These are phyloP conservation scores for Rhagoletis pomonella DNA, from an alignment of 1,140 invertebrate species.

Conservation along the genomic window DNA sequence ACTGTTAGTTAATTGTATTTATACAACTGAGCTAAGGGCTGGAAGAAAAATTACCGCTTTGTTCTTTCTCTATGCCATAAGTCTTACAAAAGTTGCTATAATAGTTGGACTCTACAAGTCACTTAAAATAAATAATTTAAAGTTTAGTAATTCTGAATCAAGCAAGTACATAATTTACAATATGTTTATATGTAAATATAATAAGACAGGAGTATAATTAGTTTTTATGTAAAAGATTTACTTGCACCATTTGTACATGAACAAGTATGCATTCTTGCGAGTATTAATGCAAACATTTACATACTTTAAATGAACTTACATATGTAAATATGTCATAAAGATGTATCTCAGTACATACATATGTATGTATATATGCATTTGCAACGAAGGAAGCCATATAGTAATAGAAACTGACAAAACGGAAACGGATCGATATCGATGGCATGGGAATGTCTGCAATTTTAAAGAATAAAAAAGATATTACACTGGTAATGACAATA, in stretches of 20 bases:
- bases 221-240: too few species aligned
- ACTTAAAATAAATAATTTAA: conserved; percentile 30
- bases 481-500: conserved; percentile 9
- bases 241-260: too few species aligned
- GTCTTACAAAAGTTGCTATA: background rate
- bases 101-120: background rate
- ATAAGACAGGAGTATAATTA: background rate
- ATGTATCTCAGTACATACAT: background rate
- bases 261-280: too few species aligned
- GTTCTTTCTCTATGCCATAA: background rate
- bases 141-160: background rate
- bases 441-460: conserved; percentile 16
- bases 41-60: conserved; percentile 7
- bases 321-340: background rate
- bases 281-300: too few species aligned
- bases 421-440: conserved; percentile 23
- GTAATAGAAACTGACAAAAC: conserved; percentile 9
- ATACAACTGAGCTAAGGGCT: conserved; percentile 28
- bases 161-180: background rate
- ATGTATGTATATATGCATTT: background rate
- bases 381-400: conserved; percentile 6
- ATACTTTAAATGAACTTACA: background rate
- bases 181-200: background rate
- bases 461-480: background rate
- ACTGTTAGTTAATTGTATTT: conserved; percentile 16